A percentile compares a stretch with the other conserved stretches of the same genome.
phyloP scores from a whole-genome alignment of 2,113 vertebrate species.

The Sorex fumeus region DNA sequence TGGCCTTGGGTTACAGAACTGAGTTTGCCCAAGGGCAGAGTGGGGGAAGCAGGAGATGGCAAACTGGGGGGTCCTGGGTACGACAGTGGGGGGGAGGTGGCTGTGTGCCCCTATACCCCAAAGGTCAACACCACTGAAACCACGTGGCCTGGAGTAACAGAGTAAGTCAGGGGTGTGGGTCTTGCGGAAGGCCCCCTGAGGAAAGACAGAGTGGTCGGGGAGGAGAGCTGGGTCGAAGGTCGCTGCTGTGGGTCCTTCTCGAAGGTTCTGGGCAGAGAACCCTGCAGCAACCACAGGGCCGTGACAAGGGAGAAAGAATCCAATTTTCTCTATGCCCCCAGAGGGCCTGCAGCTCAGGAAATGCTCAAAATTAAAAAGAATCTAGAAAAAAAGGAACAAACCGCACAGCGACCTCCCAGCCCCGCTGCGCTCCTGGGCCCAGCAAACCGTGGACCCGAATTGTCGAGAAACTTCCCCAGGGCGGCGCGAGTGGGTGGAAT shows the following conservation, averaged over 20 bases:
- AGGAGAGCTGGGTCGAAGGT: not conserved
- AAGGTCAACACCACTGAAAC: no score
- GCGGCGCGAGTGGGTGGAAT: not conserved
- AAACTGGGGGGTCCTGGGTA: no score
- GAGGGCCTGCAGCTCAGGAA: not conserved
- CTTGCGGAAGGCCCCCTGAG: not conserved
- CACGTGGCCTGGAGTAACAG: no score
- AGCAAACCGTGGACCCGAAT: not conserved
- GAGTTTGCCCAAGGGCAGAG: no score
- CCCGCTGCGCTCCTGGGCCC: not conserved
- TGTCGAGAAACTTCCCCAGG: not conserved
- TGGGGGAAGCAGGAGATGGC: no score
- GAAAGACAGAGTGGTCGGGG: conserved; percentile 4
- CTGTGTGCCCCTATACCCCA: no score
- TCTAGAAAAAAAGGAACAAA: not conserved
- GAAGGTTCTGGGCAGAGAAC: not conserved
- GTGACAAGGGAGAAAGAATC: no score
- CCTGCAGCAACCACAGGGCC: no score
- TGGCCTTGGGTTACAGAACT: no score
- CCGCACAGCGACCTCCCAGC: not conserved
- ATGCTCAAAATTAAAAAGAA: not conserved
- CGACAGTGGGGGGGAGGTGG: no score
- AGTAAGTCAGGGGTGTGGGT: no score
- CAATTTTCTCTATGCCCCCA: not conserved
- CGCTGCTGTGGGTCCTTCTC: not conserved